Conservation (phyloP, 1,140 invertebrate species). For the Brachionus rotundiformis region DNA sequence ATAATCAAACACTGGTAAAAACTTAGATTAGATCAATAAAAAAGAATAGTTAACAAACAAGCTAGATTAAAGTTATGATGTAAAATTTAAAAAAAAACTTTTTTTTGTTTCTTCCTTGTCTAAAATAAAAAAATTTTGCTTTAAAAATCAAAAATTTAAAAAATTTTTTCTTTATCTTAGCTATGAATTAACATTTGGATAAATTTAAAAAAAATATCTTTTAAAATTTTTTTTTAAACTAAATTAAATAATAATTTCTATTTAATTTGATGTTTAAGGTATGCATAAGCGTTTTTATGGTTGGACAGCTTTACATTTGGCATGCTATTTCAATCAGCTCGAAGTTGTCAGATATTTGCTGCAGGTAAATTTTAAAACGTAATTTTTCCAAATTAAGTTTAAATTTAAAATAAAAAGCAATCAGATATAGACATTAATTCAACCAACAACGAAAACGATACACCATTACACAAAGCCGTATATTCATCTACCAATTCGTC, state of each 20-base stretch:
- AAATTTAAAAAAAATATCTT: too few relatives aligned
- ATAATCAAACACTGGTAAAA: too few relatives aligned
- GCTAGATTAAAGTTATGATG: too few relatives aligned
- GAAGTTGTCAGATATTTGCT: slow-evolving; percentile 36
- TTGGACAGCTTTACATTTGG: slow-evolving; percentile 45
- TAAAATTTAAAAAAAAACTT: too few relatives aligned
- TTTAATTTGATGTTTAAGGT: background rate
- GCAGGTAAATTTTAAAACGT: slow-evolving; percentile 9
- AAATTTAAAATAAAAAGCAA: slow-evolving; percentile 54
- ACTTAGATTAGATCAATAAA: too few relatives aligned
- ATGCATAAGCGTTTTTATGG: slow-evolving; percentile 49
- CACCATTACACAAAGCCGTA: slow-evolving; percentile 66
- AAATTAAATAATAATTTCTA: background rate
- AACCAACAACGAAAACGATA: slow-evolving; percentile 65
- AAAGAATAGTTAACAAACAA: too few relatives aligned
- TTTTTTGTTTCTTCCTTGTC: too few relatives aligned
- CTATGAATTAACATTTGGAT: too few relatives aligned
- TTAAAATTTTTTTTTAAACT: background rate
- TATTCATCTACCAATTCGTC: slow-evolving; percentile 61
- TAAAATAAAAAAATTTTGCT: too few relatives aligned
- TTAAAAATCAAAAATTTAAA: too few relatives aligned
- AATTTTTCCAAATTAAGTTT: background rate
- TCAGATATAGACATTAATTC: slow-evolving; percentile 65
- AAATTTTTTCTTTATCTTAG: too few relatives aligned
- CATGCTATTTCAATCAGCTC: slow-evolving; percentile 39